Percentiles rank a stretch among this genome's conserved stretches.
Evolutionary conservation across 2,113 vertebrate species (phyloP).

Genomic region (Pelecanus crispus): DNA sequence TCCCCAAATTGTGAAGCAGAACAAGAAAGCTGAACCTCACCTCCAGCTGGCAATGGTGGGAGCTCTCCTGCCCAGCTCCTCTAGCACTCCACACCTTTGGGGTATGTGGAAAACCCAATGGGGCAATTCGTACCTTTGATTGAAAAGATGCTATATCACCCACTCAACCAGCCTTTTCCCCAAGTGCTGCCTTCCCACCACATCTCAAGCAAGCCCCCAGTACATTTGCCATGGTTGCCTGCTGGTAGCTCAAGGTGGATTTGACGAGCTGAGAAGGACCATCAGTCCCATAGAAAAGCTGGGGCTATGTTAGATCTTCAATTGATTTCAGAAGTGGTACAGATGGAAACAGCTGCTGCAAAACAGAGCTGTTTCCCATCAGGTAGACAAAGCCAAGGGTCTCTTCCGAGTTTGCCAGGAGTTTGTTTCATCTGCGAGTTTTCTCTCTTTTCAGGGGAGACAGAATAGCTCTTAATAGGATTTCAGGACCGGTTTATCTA

Average conservation of each 20-base stretch:
- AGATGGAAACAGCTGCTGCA: background rate
- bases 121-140: background rate
- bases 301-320: background rate
- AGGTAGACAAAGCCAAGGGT: background rate
- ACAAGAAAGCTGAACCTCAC: background rate
- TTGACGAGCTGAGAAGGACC: background rate
- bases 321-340: background rate
- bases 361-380: background rate
- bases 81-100: background rate
- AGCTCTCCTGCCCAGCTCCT: background rate
- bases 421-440: background rate
- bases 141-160: background rate
- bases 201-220: background rate
- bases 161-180: background rate
- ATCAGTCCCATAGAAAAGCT: background rate
- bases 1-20: background rate
- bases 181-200: background rate
- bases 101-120: background rate
- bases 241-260: background rate
- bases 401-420: background rate
- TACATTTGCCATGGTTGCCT: background rate
- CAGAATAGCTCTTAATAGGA: slow-evolving; percentile 30
- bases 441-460: background rate
- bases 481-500: background rate
- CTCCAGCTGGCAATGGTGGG: background rate